phyloP scores from a whole-genome alignment of 2,888 invertebrate species.

The Tryphoninae sp. region DNA sequence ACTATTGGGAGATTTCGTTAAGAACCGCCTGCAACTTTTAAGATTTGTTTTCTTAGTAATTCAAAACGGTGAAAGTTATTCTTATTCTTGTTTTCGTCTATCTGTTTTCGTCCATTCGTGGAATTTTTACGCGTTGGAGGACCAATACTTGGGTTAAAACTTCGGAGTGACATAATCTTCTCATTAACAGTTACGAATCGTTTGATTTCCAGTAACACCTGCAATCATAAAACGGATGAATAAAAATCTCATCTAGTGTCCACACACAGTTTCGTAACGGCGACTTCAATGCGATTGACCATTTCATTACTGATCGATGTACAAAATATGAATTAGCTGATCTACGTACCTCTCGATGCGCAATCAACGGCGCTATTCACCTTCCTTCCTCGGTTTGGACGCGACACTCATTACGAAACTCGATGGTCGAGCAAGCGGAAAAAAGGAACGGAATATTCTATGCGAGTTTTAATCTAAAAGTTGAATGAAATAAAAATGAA shows the following conservation, averaged over 20 bases:
- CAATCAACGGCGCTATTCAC: slow-evolving; percentile 41
- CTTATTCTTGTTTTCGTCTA: not conserved
- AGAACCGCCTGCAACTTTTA: slow-evolving; percentile 17
- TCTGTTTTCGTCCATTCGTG: not conserved
- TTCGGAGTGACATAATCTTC: slow-evolving; percentile 14
- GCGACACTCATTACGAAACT: slow-evolving; percentile 36
- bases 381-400: slow-evolving; percentile 10
- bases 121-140: slow-evolving; percentile 15
- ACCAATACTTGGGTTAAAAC: not conserved
- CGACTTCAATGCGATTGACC: not conserved
- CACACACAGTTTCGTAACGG: not conserved
- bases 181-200: not conserved
- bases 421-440: slow-evolving; percentile 7
- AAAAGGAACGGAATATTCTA: not conserved
- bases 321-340: slow-evolving; percentile 29
- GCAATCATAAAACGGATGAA: not conserved
- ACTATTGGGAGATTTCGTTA: slow-evolving; percentile 15
- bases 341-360: slow-evolving; percentile 3
- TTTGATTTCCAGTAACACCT: not conserved
- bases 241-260: not conserved
- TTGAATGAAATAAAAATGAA: not conserved
- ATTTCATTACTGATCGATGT: slow-evolving; percentile 21
- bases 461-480: not conserved
- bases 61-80: slow-evolving; percentile 53
- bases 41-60: not conserved